Percentiles rank a stretch among this genome's conserved stretches.
Evolutionary conservation across 2,113 vertebrate genomes (phyloP).

Genomic region (Solenodon paradoxus): DNA sequence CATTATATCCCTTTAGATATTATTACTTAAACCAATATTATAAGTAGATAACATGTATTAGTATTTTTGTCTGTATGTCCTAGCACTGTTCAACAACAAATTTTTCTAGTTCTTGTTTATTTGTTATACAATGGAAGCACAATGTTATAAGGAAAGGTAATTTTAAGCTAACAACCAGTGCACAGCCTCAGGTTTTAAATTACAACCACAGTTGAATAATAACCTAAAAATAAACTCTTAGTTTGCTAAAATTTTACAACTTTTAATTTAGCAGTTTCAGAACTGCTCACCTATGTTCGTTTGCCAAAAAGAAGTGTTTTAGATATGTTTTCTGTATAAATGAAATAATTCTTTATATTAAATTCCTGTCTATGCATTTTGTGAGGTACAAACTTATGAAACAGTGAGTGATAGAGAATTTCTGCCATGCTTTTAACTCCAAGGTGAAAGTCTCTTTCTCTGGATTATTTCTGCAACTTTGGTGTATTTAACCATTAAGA

Average conservation of each 20-base stretch:
- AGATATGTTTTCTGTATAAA: slow-evolving; percentile 89
- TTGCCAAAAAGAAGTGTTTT: slow-evolving; percentile 83
- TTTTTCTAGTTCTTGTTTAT: slow-evolving; percentile 87
- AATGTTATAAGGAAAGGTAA: slow-evolving; percentile 94
- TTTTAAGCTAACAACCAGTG: slow-evolving; percentile 92
- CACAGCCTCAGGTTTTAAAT: slow-evolving; percentile 97
- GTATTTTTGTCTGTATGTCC: slow-evolving; percentile 91
- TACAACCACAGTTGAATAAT: slow-evolving; percentile 88
- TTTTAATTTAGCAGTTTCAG: slow-evolving; percentile 86
- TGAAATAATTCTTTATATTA: slow-evolving; percentile 90
- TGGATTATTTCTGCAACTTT: slow-evolving; percentile 82
- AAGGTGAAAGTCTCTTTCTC: slow-evolving; percentile 86
- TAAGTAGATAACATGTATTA: slow-evolving; percentile 86
- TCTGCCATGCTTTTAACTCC: slow-evolving; percentile 86
- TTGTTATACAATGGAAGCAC: slow-evolving; percentile 95
- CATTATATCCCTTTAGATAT: slow-evolving; percentile 85
- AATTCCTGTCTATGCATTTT: slow-evolving; percentile 92
- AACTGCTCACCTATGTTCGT: slow-evolving; percentile 85
- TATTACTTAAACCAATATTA: slow-evolving; percentile 86
- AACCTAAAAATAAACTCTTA: slow-evolving; percentile 82
- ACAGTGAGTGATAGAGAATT: slow-evolving; percentile 87
- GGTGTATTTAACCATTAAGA: slow-evolving; percentile 82
- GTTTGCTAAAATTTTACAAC: slow-evolving; percentile 82
- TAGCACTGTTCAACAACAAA: slow-evolving; percentile 87
- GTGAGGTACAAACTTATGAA: slow-evolving; percentile 89